Evolutionary conservation across 2,113 vertebrate genomes (phyloP).

Genomic region (Scomber japonicus): DNA sequence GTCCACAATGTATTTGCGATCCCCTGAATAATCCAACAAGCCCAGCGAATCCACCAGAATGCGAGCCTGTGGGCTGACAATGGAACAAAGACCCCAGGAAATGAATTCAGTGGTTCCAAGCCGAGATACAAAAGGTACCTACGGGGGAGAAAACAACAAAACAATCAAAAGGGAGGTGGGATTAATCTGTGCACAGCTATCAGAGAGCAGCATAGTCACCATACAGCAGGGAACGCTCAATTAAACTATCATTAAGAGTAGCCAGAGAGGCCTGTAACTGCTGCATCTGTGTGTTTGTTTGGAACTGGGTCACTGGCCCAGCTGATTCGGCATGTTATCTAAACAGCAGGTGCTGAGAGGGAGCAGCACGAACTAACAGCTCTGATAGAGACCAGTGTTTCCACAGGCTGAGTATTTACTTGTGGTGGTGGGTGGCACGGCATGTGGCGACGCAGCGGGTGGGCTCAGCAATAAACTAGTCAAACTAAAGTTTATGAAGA

Average conservation of each 20-base stretch:
- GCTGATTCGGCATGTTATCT: conserved; percentile 50
- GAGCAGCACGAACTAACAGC: conserved; percentile 23
- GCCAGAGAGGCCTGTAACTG: conserved; percentile 39
- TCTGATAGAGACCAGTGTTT: neutral
- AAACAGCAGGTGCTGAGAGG: conserved; percentile 37
- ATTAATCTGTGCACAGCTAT: conserved; percentile 60
- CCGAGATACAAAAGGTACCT: conserved; percentile 64
- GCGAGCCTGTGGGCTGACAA: conserved; percentile 47
- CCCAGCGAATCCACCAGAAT: conserved; percentile 70
- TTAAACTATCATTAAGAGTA: conserved; percentile 64
- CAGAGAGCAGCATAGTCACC: conserved; percentile 46
- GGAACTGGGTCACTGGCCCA: conserved; percentile 42
- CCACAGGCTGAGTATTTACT: too few species aligned
- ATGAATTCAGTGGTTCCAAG: conserved; percentile 54
- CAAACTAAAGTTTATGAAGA: too few species aligned
- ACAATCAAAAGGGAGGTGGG: conserved; percentile 67
- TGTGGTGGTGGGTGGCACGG: too few species aligned
- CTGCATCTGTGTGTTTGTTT: conserved; percentile 54
- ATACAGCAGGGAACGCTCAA: conserved; percentile 39
- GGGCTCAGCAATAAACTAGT: too few species aligned
- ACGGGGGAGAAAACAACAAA: conserved; percentile 60
- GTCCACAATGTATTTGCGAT: conserved; percentile 34
- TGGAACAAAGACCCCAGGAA: conserved; percentile 73
- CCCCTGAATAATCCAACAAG: conserved; percentile 59
- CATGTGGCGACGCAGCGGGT: too few species aligned